Conservation (phyloP, 2,888 invertebrate species). For the Lucinisca nassula region DNA sequence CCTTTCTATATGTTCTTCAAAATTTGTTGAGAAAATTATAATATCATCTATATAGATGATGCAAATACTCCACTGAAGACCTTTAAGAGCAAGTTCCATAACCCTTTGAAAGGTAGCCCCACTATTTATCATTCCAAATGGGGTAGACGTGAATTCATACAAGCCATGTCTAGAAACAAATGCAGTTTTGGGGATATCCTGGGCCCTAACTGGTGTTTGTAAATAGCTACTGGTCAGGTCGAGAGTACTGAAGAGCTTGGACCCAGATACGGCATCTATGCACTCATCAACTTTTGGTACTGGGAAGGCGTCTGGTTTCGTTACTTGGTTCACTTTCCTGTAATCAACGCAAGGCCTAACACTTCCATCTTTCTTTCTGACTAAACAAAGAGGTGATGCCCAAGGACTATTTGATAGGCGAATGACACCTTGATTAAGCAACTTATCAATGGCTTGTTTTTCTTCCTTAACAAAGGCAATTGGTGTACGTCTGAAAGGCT, state of each 20-base stretch:
- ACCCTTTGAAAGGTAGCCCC: conserved; percentile 55
- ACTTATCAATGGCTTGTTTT: conserved; percentile 42
- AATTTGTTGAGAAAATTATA: conserved; percentile 48
- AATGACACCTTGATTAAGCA: conserved; percentile 30
- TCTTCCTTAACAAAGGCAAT: conserved; percentile 29
- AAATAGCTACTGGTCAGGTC: conserved; percentile 61
- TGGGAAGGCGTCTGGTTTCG: conserved; percentile 57
- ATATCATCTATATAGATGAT: conserved; percentile 65
- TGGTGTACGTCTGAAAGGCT: conserved; percentile 25
- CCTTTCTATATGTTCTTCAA: conserved; percentile 51
- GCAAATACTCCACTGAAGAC: conserved; percentile 60
- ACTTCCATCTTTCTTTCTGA: conserved; percentile 54
- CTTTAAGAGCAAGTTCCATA: conserved; percentile 59
- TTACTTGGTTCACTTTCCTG: conserved; percentile 52
- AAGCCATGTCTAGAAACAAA: conserved; percentile 63
- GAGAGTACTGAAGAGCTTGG: conserved; percentile 49
- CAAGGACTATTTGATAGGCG: conserved; percentile 46
- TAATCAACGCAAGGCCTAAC: conserved; percentile 55
- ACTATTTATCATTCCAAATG: conserved; percentile 58
- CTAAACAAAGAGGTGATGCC: conserved; percentile 43
- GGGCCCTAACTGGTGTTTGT: conserved; percentile 53
- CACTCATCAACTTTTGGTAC: conserved; percentile 62
- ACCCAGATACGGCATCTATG: conserved; percentile 50
- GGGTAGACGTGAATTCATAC: conserved; percentile 55
- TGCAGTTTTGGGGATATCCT: conserved; percentile 64